A percentile compares a stretch with the other conserved stretches of the same genome.
These are phyloP conservation scores for Pinna nobilis DNA, from an alignment of 1,140 invertebrate species.

Conservation along the genomic window DNA sequence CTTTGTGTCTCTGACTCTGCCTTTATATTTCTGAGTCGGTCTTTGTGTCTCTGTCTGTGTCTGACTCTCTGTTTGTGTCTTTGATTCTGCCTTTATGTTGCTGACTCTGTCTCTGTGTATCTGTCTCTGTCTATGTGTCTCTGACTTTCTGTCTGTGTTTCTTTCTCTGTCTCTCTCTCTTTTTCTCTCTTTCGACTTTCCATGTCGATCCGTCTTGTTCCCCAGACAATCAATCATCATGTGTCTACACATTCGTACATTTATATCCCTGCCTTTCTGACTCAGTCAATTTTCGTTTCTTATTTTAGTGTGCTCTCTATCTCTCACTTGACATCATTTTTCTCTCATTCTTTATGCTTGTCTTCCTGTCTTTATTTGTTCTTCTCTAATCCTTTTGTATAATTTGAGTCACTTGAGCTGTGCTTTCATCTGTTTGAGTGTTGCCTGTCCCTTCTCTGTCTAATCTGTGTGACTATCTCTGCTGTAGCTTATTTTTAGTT, in stretches of 20 bases:
- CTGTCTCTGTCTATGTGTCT: constrained; percentile 4
- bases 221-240: background rate
- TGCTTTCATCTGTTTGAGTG: too few relatives aligned
- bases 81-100: background rate
- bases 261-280: background rate
- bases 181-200: too few relatives aligned
- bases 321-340: too few relatives aligned
- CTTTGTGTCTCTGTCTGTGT: constrained; percentile 9
- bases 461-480: too few relatives aligned
- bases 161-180: constrained; percentile 1
- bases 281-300: background rate
- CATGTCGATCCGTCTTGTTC: too few relatives aligned
- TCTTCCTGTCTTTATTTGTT: too few relatives aligned
- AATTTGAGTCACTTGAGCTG: too few relatives aligned
- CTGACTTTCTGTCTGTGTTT: constrained; percentile 4
- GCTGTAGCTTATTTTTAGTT: too few relatives aligned
- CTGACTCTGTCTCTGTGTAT: constrained; percentile 1
- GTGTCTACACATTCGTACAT: background rate
- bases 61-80: background rate
- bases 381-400: too few relatives aligned
- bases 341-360: too few relatives aligned
- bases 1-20: constrained; percentile 12
- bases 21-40: constrained; percentile 1
- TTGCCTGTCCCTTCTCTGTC: too few relatives aligned
- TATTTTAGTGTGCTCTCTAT: constrained; percentile 1